Conservation (phyloP, 2,113 vertebrate genomes). For the Alligator mississippiensis region DNA sequence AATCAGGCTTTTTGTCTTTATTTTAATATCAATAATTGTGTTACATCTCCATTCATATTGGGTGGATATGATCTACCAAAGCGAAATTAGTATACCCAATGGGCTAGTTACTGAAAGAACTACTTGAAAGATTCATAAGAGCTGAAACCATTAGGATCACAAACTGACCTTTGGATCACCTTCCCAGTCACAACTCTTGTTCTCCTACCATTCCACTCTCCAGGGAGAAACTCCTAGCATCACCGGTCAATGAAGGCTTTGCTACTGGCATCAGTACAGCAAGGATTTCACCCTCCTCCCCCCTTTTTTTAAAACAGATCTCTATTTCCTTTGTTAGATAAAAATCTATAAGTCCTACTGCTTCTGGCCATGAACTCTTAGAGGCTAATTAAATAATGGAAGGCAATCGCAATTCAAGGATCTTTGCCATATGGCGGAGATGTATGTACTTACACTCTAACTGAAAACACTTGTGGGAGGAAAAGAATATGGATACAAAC, state of each 20-base stretch:
- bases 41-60: not conserved
- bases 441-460: not conserved
- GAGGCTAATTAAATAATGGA: not conserved
- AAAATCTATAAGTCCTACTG: not conserved
- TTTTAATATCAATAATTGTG: not conserved
- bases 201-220: not conserved
- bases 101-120: not conserved
- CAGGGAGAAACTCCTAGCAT: not conserved
- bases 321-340: not conserved
- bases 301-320: not conserved
- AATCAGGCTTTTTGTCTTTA: not conserved
- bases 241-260: not conserved
- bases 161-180: not conserved
- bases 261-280: fast-evolving
- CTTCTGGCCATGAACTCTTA: not conserved
- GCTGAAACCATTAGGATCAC: not conserved
- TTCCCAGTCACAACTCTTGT: not conserved
- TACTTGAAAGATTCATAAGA: too few relatives aligned
- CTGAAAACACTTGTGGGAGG: not conserved
- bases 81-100: not conserved
- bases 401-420: not conserved
- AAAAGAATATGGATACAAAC: not conserved
- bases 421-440: not conserved
- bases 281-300: not conserved
- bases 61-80: not conserved